Evolutionary conservation across 1,140 invertebrate genomes (phyloP).

Genomic region (Vollenhovia emeryi): DNA sequence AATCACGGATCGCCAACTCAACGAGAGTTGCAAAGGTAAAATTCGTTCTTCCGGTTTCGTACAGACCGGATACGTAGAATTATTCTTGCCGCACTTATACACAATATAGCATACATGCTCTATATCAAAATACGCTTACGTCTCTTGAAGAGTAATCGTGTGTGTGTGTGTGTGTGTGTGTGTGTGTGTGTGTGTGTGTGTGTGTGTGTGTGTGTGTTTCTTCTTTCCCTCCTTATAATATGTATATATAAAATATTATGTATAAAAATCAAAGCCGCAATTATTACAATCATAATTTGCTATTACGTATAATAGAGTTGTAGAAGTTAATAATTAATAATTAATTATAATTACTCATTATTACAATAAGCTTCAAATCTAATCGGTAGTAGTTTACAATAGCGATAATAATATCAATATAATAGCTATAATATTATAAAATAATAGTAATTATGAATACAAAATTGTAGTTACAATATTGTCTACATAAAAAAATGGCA

Average conservation of each 20-base stretch:
- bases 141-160: constrained; percentile 63
- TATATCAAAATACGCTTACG: constrained; percentile 72
- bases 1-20: constrained; percentile 53
- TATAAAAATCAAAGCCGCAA: constrained; percentile 71
- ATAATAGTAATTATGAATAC: constrained; percentile 58
- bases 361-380: constrained; percentile 45
- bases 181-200: no score
- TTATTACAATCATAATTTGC: constrained; percentile 61
- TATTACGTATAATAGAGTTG: constrained; percentile 35
- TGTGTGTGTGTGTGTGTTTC: constrained; percentile 18
- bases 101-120: constrained; percentile 44
- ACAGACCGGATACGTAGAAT: constrained; percentile 35
- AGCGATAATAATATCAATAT: constrained; percentile 46
- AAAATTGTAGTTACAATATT: constrained; percentile 67
- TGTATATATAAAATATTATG: constrained; percentile 54
- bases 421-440: constrained; percentile 61
- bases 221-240: constrained; percentile 2
- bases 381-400: constrained; percentile 54
- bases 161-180: constrained; percentile 7
- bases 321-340: constrained; percentile 65
- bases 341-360: constrained; percentile 34
- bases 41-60: constrained; percentile 47
- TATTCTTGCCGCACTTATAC: constrained; percentile 58
- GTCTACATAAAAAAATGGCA: constrained; percentile 69
- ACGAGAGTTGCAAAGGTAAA: constrained; percentile 49